These are phyloP conservation scores for Elysia chlorotica DNA, from an alignment of 1,140 invertebrate genomes.

Conservation along the genomic window DNA sequence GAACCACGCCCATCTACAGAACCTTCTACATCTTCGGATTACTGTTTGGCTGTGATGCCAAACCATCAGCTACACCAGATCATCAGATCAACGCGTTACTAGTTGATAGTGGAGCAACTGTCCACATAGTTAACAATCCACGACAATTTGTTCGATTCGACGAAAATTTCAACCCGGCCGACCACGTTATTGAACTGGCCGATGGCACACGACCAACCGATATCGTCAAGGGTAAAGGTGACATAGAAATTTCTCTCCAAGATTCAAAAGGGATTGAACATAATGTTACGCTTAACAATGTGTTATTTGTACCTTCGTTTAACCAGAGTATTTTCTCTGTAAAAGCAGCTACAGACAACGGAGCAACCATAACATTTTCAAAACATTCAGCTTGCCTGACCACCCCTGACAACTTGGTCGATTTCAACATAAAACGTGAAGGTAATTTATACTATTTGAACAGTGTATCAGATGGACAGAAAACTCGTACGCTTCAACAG, in stretches of 20 bases:
- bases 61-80: not conserved
- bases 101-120: not conserved
- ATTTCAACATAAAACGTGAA: too few relatives aligned
- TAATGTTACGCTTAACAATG: conserved; percentile 12
- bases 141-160: conserved; percentile 19
- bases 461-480: too few relatives aligned
- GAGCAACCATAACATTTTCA: not conserved
- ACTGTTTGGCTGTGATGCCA: not conserved
- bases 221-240: not conserved
- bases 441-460: too few relatives aligned
- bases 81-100: not conserved
- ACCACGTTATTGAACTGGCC: conserved; percentile 26
- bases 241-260: not conserved
- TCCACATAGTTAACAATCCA: conserved; percentile 25
- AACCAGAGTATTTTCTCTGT: conserved; percentile 20
- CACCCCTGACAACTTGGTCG: too few relatives aligned
- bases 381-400: too few relatives aligned
- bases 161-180: conserved; percentile 1
- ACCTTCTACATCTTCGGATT: too few relatives aligned
- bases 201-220: conserved; percentile 11
- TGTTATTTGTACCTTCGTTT: conserved; percentile 25
- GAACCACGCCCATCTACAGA: not conserved
- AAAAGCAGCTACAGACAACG: conserved; percentile 13
- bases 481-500: too few relatives aligned
- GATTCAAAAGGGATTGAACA: conserved; percentile 11